Percentiles rank a stretch among this genome's conserved stretches.
These are phyloP conservation scores for Leptinotarsa defecta DNA, from an alignment of 1,140 invertebrate species.

Conservation along the genomic window DNA sequence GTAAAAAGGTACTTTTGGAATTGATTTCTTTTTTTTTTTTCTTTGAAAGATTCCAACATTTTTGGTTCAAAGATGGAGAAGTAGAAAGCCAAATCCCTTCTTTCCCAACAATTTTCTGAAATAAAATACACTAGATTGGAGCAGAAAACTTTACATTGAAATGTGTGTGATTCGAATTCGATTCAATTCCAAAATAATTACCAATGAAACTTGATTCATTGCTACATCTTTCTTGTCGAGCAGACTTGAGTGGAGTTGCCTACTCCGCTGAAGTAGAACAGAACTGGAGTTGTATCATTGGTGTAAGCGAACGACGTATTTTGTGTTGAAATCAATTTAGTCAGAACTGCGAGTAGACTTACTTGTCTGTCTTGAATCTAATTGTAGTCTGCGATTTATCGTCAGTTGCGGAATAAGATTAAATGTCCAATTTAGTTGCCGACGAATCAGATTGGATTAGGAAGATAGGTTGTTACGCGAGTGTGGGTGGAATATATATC, in stretches of 20 bases:
- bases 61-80: too few relatives aligned
- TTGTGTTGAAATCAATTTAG: not conserved
- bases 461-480: not conserved
- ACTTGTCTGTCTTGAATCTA: conserved; percentile 8
- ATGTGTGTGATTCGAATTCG: not conserved
- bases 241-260: not conserved
- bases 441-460: conserved; percentile 23
- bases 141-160: too few relatives aligned
- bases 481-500: too few relatives aligned
- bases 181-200: not conserved
- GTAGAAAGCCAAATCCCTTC: too few relatives aligned
- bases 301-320: not conserved
- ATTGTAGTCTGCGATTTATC: conserved; percentile 13
- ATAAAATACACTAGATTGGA: too few relatives aligned
- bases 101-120: too few relatives aligned
- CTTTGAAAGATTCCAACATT: too few relatives aligned
- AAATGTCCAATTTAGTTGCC: conserved; percentile 28
- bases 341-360: not conserved
- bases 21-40: too few relatives aligned
- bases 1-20: too few relatives aligned
- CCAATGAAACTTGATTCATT: not conserved
- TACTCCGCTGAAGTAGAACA: not conserved
- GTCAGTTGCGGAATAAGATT: conserved; percentile 17
- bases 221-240: not conserved
- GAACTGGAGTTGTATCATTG: not conserved